Evolutionary conservation across 2,888 invertebrate species (phyloP).

Genomic region (Drosophila bunnanda): DNA sequence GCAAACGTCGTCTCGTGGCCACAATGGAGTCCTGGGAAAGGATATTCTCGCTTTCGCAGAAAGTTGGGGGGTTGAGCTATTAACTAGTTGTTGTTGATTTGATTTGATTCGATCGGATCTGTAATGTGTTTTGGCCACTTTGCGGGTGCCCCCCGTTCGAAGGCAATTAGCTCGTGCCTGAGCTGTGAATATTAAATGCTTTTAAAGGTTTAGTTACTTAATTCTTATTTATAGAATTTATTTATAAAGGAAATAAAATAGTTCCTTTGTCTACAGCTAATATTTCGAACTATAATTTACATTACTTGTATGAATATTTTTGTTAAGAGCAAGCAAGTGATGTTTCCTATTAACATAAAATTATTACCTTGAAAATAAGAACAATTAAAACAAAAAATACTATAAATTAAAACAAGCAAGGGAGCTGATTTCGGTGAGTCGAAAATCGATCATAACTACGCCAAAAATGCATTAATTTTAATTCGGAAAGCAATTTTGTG

Average conservation of each 20-base stretch:
- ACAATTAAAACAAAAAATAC: too few species aligned
- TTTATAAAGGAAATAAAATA: not conserved
- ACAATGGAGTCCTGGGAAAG: conserved; percentile 2
- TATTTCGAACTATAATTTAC: too few species aligned
- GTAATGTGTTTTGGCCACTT: conserved; percentile 43
- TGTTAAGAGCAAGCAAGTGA: too few species aligned
- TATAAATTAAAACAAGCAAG: too few species aligned
- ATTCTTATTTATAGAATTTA: not conserved
- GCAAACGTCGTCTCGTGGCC: conserved; percentile 57
- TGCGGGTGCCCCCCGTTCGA: conserved; percentile 13
- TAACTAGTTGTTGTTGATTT: conserved; percentile 45
- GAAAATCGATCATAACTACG: not conserved
- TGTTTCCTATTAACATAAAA: too few species aligned
- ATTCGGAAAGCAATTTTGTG: too few species aligned
- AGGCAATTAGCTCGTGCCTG: not conserved
- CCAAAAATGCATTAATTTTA: too few species aligned
- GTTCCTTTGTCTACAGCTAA: too few species aligned
- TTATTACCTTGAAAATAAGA: too few species aligned
- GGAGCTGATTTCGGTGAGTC: too few species aligned
- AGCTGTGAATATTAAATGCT: not conserved
- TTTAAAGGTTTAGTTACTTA: not conserved
- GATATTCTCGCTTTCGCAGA: not conserved
- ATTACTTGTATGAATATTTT: too few species aligned
- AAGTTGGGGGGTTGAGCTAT: conserved; percentile 13
- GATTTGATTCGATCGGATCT: conserved; percentile 47